Conservation (phyloP, 2,888 invertebrate genomes). For the Xanthostigma xanthostigma region DNA sequence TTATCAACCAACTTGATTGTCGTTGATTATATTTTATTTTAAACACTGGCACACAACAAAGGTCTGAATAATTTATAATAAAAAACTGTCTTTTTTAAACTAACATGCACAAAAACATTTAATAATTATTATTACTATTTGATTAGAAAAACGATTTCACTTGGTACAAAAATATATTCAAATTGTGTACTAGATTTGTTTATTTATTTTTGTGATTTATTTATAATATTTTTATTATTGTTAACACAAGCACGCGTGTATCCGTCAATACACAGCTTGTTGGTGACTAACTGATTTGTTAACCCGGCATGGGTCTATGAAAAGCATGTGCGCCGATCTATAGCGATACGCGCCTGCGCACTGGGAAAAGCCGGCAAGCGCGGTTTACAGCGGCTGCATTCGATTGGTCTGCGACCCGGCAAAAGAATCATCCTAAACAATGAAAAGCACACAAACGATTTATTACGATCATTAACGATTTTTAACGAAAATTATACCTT, state of each 20-base stretch:
- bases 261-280: slow-evolving; percentile 21
- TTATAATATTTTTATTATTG: slow-evolving; percentile 21
- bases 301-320: slow-evolving; percentile 20
- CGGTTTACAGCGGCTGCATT: too few relatives aligned
- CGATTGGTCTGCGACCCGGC: too few relatives aligned
- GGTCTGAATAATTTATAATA: too few relatives aligned
- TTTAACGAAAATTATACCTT: too few relatives aligned
- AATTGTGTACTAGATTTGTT: slow-evolving; percentile 6
- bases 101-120: too few relatives aligned
- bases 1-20: slow-evolving; percentile 22
- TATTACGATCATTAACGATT: too few relatives aligned
- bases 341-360: slow-evolving; percentile 31
- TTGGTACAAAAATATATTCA: slow-evolving; percentile 30
- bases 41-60: too few relatives aligned
- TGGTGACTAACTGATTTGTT: slow-evolving; percentile 28
- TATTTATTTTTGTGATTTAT: slow-evolving; percentile 8
- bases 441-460: too few relatives aligned
- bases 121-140: too few relatives aligned
- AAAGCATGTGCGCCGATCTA: slow-evolving; percentile 28
- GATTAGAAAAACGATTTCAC: slow-evolving; percentile 24
- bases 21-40: slow-evolving; percentile 18
- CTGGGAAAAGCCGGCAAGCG: slow-evolving; percentile 8
- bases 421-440: too few relatives aligned
- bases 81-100: too few relatives aligned
- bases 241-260: slow-evolving; percentile 23